Percentiles rank a stretch among this genome's conserved stretches.
Conservation (phyloP, 2,797 vertebrate species). For the Danio choprae region DNA sequence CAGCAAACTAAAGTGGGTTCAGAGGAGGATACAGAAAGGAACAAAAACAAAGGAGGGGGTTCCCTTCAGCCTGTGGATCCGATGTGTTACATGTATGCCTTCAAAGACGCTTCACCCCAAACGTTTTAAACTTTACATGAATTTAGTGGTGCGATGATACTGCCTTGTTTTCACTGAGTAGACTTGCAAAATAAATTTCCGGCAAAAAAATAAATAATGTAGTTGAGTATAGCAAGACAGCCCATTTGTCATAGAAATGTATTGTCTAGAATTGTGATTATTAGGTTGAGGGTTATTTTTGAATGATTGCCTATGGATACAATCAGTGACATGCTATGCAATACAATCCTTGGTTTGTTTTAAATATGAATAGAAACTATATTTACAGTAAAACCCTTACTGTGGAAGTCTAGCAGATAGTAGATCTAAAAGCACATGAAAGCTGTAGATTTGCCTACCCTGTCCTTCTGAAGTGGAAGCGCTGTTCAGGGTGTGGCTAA, state of each 20-base stretch:
- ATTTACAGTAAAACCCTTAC: not conserved
- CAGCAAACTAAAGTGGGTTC: slow-evolving; percentile 87
- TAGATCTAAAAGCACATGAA: not conserved
- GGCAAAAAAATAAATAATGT: not conserved
- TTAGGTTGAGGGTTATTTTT: not conserved
- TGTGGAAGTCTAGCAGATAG: not conserved
- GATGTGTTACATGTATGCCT: slow-evolving; percentile 65
- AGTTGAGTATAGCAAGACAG: slow-evolving; percentile 4
- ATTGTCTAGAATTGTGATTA: slow-evolving; percentile 4
- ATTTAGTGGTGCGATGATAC: slow-evolving; percentile 92
- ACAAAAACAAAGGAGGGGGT: slow-evolving; percentile 74
- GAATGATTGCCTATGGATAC: slow-evolving; percentile 11
- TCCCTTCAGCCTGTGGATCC: slow-evolving; percentile 80
- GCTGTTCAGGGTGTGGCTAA: not conserved
- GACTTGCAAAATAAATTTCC: slow-evolving; percentile 29
- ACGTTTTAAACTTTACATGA: slow-evolving; percentile 82
- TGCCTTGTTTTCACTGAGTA: slow-evolving; percentile 65
- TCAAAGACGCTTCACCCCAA: slow-evolving; percentile 77
- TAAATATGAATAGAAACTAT: not conserved
- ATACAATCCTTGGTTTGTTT: not conserved
- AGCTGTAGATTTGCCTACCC: not conserved
- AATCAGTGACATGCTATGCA: not conserved
- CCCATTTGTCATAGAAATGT: not conserved
- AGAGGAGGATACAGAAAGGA: slow-evolving; percentile 71
- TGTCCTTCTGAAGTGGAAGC: not conserved